Evolutionary conservation across 2,888 invertebrate genomes (phyloP).

Genomic region (Colletes collaris): DNA sequence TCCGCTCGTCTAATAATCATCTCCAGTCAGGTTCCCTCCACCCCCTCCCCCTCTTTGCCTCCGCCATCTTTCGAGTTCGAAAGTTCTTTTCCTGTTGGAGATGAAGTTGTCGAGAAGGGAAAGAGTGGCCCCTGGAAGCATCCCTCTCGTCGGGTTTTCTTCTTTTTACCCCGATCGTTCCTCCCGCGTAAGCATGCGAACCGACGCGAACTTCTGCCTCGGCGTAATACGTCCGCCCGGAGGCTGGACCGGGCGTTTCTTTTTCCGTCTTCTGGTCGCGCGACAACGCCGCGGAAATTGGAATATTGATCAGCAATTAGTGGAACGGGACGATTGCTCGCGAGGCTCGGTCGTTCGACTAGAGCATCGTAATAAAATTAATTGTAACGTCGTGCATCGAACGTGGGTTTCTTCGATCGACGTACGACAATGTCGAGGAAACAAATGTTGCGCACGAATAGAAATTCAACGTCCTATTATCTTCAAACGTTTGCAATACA

Average conservation of each 20-base stretch:
- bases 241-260: neutral
- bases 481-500: too few species aligned
- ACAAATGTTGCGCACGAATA: too few species aligned
- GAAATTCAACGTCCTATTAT: too few species aligned
- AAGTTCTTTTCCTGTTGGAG: conserved; percentile 51
- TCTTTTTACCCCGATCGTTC: neutral
- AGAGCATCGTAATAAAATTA: conserved; percentile 7
- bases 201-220: conserved; percentile 15
- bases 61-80: conserved; percentile 50
- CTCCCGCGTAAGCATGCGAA: neutral
- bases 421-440: neutral
- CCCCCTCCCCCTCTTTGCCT: neutral
- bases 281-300: conserved; percentile 36
- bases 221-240: conserved; percentile 4
- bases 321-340: conserved; percentile 24
- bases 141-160: neutral
- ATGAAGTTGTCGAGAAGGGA: conserved; percentile 44
- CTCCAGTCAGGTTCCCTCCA: conserved; percentile 36
- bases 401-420: neutral
- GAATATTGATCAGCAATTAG: conserved; percentile 50
- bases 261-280: neutral
- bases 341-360: conserved; percentile 12
- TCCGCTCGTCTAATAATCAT: conserved; percentile 63
- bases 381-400: neutral
- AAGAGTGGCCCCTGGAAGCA: conserved; percentile 9